phyloP scores from a whole-genome alignment of 37 sponge, comb jelly and placozoan species.

The Spongilla lacustris region DNA sequence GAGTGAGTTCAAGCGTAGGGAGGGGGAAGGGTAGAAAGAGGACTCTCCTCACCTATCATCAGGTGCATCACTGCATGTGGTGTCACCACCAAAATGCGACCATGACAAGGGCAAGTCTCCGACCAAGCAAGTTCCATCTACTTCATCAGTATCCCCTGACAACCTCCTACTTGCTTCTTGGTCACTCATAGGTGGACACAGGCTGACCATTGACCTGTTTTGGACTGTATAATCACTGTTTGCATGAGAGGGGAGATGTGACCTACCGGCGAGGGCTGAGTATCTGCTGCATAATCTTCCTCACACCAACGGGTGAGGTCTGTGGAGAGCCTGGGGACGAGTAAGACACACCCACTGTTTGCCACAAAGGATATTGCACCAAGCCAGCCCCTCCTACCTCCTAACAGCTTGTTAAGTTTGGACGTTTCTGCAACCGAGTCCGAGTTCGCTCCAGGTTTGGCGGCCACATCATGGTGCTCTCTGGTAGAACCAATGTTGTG shows the following conservation, averaged over 20 bases:
- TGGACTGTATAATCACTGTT: background rate
- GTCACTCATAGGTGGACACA: background rate
- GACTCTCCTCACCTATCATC: background rate
- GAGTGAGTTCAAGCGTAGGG: background rate
- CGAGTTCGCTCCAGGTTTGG: background rate
- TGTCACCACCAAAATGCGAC: background rate
- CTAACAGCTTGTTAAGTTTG: conserved; percentile 33
- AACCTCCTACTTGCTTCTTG: background rate
- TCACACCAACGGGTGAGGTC: background rate
- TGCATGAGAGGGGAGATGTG: background rate
- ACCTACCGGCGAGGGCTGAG: background rate
- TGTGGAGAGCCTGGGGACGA: background rate
- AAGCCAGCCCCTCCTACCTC: background rate
- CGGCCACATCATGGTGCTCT: background rate
- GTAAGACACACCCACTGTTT: background rate
- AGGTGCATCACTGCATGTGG: background rate
- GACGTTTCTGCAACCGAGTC: conserved; percentile 16
- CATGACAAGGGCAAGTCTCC: background rate
- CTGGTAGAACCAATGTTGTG: background rate
- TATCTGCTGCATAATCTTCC: background rate
- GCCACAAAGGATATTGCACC: background rate
- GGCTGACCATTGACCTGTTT: background rate
- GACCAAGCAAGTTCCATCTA: background rate
- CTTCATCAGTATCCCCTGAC: background rate
- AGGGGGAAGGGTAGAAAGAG: background rate